phyloP scores from a whole-genome alignment of 2,888 invertebrate genomes.

The Oligia latruncula region DNA sequence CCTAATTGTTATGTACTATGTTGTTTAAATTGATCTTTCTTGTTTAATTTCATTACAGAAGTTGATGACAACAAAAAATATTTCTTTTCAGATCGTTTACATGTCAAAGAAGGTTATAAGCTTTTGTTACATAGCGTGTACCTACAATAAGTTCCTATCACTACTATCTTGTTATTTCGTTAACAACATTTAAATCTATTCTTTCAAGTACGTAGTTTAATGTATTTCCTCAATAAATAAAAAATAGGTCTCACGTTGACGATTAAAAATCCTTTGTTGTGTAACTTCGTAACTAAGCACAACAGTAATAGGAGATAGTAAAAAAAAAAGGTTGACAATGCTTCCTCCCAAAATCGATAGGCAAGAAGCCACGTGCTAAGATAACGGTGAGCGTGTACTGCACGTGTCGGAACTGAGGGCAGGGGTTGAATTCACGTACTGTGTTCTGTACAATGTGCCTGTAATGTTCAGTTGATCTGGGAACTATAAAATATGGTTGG shows the following conservation, averaged over 20 bases:
- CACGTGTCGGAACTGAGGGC: slow-evolving; percentile 69
- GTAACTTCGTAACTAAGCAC: slow-evolving; percentile 49
- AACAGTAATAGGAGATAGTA: slow-evolving; percentile 22
- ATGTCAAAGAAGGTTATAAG: not conserved
- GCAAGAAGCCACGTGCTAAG: slow-evolving; percentile 69
- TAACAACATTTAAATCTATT: too few species aligned
- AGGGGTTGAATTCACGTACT: slow-evolving; percentile 48
- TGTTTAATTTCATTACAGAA: not conserved
- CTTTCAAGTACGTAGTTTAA: not conserved
- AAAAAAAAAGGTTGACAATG: slow-evolving; percentile 31
- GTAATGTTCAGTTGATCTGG: slow-evolving; percentile 42
- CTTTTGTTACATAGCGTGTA: not conserved
- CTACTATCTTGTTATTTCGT: not conserved
- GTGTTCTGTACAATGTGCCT: slow-evolving; percentile 34
- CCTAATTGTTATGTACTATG: not conserved
- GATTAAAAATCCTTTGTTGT: slow-evolving; percentile 41
- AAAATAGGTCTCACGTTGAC: not conserved
- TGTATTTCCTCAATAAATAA: not conserved
- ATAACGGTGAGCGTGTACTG: slow-evolving; percentile 69
- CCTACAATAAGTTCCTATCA: not conserved
- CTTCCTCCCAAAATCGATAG: slow-evolving; percentile 53
- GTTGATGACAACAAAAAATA: not conserved
- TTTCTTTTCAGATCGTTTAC: not conserved
- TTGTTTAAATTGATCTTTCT: not conserved
- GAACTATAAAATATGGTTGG: slow-evolving; percentile 6